These are phyloP conservation scores for Microcebus griseorufus DNA, from an alignment of 2,113 vertebrate genomes.

Conservation along the genomic window DNA sequence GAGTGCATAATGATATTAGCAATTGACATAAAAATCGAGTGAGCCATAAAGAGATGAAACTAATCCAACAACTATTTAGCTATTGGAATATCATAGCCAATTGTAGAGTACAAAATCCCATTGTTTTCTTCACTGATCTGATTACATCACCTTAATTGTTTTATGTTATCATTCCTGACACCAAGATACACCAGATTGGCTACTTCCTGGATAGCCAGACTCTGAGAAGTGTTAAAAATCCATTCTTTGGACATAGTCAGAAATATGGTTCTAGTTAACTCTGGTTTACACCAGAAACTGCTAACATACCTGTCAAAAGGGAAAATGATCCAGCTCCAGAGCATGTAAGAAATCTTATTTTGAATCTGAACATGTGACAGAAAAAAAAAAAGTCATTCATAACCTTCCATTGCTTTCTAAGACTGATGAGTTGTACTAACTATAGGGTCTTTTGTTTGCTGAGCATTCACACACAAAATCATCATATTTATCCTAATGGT, in stretches of 20 bases:
- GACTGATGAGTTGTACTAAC: slow-evolving; percentile 5
- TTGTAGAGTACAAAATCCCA: not conserved
- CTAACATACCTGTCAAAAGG: slow-evolving; percentile 70
- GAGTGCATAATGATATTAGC: not conserved
- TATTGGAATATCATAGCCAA: not conserved
- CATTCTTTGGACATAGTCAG: slow-evolving; percentile 47
- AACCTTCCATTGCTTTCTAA: slow-evolving; percentile 49
- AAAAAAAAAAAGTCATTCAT: slow-evolving; percentile 50
- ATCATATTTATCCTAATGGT: slow-evolving; percentile 38
- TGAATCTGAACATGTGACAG: slow-evolving; percentile 61
- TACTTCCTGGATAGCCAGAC: slow-evolving; percentile 53
- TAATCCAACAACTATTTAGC: not conserved
- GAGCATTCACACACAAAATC: slow-evolving; percentile 31
- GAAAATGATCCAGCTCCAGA: slow-evolving; percentile 52
- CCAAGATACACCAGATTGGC: slow-evolving; percentile 18
- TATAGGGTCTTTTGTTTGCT: slow-evolving; percentile 56
- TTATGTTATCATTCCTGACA: slow-evolving; percentile 39
- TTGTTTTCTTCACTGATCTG: slow-evolving; percentile 29
- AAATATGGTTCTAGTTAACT: slow-evolving; percentile 75
- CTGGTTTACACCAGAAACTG: slow-evolving; percentile 57
- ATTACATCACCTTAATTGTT: slow-evolving; percentile 21
- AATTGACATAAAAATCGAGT: not conserved
- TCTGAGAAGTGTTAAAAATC: slow-evolving; percentile 62
- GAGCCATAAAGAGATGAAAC: not conserved
- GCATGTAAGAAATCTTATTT: slow-evolving; percentile 60